These are phyloP conservation scores for Platycercus adscitus DNA, from an alignment of 2,113 vertebrate species.

Conservation along the genomic window DNA sequence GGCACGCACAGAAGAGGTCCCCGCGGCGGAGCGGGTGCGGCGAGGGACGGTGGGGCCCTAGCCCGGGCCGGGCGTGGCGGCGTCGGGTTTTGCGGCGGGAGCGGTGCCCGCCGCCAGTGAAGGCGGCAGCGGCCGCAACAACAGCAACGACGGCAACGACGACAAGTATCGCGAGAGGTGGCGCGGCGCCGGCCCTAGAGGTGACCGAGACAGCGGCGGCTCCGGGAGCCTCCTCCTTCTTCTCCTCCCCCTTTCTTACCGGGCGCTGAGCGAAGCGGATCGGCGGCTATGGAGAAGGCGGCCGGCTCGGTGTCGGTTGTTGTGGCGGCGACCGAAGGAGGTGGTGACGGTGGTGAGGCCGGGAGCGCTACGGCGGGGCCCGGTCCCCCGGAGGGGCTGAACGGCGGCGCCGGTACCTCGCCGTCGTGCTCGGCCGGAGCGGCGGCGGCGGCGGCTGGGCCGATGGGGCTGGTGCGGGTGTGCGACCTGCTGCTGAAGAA, in stretches of 20 bases:
- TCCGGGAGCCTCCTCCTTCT: not conserved
- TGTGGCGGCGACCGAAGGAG: not conserved
- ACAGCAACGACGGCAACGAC: not conserved
- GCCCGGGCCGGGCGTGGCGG: no score
- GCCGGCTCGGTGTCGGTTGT: constrained; percentile 31
- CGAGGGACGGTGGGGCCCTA: not conserved
- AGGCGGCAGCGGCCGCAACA: not conserved
- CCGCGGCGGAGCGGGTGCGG: not conserved
- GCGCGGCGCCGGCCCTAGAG: constrained; percentile 70
- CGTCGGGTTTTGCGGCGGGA: not conserved
- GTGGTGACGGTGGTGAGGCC: constrained; percentile 31
- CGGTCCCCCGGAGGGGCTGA: constrained; percentile 20
- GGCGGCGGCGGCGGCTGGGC: constrained; percentile 50
- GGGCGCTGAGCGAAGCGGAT: constrained; percentile 11
- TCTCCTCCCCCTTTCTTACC: not conserved
- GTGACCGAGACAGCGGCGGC: constrained; percentile 73
- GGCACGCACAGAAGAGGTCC: constrained; percentile 14
- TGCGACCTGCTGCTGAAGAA: constrained; percentile 76
- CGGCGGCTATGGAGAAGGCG: constrained; percentile 64
- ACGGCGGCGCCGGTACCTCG: not conserved
- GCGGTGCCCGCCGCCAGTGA: not conserved
- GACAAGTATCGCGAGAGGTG: constrained; percentile 72
- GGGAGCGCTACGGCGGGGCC: constrained; percentile 17
- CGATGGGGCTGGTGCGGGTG: constrained; percentile 73
- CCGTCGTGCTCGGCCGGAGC: not conserved